phyloP scores from a whole-genome alignment of 2,113 vertebrate species.

The Lontra canadensis region DNA sequence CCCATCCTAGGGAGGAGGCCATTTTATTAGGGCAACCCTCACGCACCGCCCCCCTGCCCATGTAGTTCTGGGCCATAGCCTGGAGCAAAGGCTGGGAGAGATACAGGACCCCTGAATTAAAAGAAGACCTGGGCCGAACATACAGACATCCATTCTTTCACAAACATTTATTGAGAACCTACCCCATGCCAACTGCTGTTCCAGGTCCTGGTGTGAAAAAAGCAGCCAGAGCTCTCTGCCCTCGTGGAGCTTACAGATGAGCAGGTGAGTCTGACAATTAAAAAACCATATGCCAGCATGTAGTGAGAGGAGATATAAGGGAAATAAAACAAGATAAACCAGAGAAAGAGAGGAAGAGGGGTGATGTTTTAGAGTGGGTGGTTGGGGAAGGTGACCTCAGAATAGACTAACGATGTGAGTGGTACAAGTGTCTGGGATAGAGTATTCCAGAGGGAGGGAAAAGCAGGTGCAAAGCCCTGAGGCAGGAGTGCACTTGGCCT shows the following conservation, averaged over 20 bases:
- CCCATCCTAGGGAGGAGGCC: accelerated
- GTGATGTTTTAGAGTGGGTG: not conserved
- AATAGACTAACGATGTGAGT: not conserved
- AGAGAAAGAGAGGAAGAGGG: not conserved
- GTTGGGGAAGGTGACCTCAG: not conserved
- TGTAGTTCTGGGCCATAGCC: not conserved
- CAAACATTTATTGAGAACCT: not conserved
- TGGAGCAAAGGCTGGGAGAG: not conserved
- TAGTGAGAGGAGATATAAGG: not conserved
- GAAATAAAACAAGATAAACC: not conserved
- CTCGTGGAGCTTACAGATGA: not conserved
- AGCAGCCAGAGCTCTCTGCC: not conserved
- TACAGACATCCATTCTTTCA: not conserved
- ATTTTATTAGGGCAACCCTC: not conserved
- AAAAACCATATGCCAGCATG: not conserved
- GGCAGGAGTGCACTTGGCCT: not conserved
- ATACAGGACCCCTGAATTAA: not conserved
- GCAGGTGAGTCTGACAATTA: not conserved
- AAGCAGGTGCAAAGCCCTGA: not conserved
- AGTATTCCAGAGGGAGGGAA: not conserved
- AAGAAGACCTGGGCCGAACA: not conserved
- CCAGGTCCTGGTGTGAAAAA: not conserved
- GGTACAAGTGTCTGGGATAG: accelerated
- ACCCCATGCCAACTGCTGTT: not conserved
- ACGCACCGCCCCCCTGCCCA: accelerated